Evolutionary conservation across 2,113 vertebrate genomes (phyloP).

Genomic region (Maylandia zebra): DNA sequence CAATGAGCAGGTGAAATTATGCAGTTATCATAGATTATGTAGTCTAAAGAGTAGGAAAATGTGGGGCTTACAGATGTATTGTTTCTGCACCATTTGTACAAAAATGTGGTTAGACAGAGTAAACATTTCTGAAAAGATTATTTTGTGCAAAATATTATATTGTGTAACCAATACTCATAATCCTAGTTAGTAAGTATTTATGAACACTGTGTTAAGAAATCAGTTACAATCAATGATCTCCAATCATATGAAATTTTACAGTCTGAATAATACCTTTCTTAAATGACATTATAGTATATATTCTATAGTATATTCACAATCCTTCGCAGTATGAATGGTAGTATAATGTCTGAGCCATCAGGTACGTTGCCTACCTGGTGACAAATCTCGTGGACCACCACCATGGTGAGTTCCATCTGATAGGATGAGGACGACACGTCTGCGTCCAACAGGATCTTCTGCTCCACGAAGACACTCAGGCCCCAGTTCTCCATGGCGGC

Average conservation of each 20-base stretch:
- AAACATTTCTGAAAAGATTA: background rate
- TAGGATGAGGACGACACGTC: conserved; percentile 60
- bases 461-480: conserved; percentile 62
- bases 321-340: background rate
- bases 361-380: conserved; percentile 46
- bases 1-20: background rate
- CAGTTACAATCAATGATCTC: background rate
- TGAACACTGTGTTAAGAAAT: background rate
- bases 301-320: background rate
- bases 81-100: background rate
- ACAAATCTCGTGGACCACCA: conserved; percentile 68
- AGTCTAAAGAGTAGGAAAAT: background rate
- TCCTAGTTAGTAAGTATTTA: background rate
- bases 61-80: background rate
- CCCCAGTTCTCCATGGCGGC: conserved; percentile 71
- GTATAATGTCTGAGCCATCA: background rate
- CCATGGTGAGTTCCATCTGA: conserved; percentile 67
- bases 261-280: background rate
- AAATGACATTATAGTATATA: background rate
- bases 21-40: background rate
- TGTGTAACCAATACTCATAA: background rate
- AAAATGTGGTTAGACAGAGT: background rate
- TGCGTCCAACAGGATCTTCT: conserved; percentile 62
- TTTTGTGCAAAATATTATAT: background rate
- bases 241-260: background rate